These are phyloP conservation scores for Hylyphantes graminicola DNA, from an alignment of 1,140 invertebrate genomes.

Conservation along the genomic window DNA sequence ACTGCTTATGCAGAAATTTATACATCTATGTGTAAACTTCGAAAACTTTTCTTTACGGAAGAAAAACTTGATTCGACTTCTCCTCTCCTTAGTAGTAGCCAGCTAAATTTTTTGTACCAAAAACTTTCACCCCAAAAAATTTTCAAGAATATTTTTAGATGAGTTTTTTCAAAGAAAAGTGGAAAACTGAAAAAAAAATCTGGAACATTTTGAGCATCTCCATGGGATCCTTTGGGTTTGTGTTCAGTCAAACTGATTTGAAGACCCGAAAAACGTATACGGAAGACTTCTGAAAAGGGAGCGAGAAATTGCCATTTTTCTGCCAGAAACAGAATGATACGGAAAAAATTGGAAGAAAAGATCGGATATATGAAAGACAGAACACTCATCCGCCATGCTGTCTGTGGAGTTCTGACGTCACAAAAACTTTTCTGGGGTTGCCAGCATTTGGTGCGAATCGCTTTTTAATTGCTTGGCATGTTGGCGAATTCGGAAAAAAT, in stretches of 20 bases:
- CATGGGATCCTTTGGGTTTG: slow-evolving; percentile 23
- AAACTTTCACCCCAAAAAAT: background rate
- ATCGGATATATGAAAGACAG: slow-evolving; percentile 44
- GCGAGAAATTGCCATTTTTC: slow-evolving; percentile 49
- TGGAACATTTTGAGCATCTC: slow-evolving; percentile 22
- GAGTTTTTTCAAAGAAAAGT: slow-evolving; percentile 1
- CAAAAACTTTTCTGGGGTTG: slow-evolving; percentile 15
- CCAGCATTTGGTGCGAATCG: slow-evolving; percentile 22
- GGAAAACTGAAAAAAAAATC: background rate
- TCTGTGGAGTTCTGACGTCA: slow-evolving; percentile 49
- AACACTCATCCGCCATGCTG: slow-evolving; percentile 52
- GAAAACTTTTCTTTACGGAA: background rate
- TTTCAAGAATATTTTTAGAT: background rate
- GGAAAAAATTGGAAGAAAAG: slow-evolving; percentile 21
- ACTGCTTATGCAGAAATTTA: background rate
- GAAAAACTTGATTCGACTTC: background rate
- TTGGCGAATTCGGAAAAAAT: too few species aligned
- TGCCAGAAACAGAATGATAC: slow-evolving; percentile 32
- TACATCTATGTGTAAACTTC: background rate
- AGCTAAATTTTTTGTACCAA: slow-evolving; percentile 1
- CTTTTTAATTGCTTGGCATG: slow-evolving; percentile 1
- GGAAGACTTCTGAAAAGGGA: slow-evolving; percentile 42
- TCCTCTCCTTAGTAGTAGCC: slow-evolving; percentile 11
- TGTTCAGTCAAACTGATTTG: slow-evolving; percentile 48
- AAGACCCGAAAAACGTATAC: slow-evolving; percentile 46